These are phyloP conservation scores for Leucosticte australis DNA, from an alignment of 2,113 vertebrate species.

Conservation along the genomic window DNA sequence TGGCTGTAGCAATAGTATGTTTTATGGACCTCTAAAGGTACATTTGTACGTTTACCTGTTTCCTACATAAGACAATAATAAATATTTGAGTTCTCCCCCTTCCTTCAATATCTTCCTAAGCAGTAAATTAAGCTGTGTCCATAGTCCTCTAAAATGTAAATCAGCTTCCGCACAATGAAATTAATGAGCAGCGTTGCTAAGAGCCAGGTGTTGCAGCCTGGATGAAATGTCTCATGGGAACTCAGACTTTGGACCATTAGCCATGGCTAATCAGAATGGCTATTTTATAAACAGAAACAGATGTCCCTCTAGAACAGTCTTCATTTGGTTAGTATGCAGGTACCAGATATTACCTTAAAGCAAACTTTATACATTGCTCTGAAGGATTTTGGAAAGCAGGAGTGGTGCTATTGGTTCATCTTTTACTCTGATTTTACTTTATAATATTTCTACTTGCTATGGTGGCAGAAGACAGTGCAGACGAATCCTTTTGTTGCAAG, in stretches of 20 bases:
- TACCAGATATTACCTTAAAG: neutral
- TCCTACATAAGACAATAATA: neutral
- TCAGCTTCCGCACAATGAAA: neutral
- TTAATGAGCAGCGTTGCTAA: constrained; percentile 23
- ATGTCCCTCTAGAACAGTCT: neutral
- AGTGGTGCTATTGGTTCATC: neutral
- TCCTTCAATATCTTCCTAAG: neutral
- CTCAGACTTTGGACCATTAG: constrained; percentile 23
- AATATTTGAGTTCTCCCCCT: neutral
- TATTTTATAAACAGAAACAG: neutral
- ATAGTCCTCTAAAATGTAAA: neutral
- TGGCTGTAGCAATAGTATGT: neutral
- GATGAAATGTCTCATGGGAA: neutral
- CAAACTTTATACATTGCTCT: neutral
- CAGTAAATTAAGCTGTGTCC: neutral
- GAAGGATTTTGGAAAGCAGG: neutral
- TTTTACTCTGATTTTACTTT: neutral
- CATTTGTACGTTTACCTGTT: neutral
- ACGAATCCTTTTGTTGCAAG: neutral
- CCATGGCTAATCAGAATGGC: rapidly evolving
- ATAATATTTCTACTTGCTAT: neutral
- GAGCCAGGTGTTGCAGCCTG: neutral
- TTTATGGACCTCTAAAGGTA: neutral
- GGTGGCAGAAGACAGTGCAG: neutral
- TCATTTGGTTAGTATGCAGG: neutral